A percentile compares a stretch with the other conserved stretches of the same genome.
Conservation (phyloP, 1,140 invertebrate species). For the Drosophila biarmipes region DNA sequence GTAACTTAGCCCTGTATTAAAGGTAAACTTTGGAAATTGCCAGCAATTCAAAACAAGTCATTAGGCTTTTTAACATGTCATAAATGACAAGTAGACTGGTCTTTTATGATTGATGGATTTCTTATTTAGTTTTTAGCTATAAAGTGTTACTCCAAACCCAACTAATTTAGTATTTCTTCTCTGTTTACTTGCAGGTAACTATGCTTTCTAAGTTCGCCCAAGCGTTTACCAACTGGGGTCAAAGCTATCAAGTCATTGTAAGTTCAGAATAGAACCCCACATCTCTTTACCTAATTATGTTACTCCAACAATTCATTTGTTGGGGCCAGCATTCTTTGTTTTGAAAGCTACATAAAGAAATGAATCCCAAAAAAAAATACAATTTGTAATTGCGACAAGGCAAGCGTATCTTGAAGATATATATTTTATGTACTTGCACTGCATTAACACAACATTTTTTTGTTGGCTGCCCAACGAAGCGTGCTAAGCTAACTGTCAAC, state of each 20-base stretch:
- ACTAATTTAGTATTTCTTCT: constrained; percentile 6
- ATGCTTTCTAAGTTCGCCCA: constrained; percentile 2
- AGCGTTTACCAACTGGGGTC: constrained; percentile 14
- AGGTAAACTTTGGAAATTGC: constrained; percentile 8
- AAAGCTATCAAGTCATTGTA: constrained; percentile 7
- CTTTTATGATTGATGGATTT: background rate
- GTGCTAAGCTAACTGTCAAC: constrained; percentile 54
- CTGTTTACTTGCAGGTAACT: constrained; percentile 62
- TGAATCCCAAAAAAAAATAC: constrained; percentile 14
- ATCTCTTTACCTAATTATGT: constrained; percentile 46
- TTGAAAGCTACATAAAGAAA: constrained; percentile 1
- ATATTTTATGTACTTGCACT: constrained; percentile 28
- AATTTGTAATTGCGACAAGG: constrained; percentile 61
- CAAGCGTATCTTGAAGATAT: constrained; percentile 72
- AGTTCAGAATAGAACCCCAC: constrained; percentile 37
- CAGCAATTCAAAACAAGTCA: background rate
- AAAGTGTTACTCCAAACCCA: background rate
- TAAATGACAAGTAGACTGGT: background rate
- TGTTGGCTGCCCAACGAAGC: constrained; percentile 46
- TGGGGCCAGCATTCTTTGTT: background rate
- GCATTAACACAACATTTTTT: constrained; percentile 48
- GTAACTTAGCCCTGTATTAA: constrained; percentile 48
- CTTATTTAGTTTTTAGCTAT: background rate
- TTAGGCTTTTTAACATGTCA: background rate
- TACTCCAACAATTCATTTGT: constrained; percentile 55